phyloP scores from a whole-genome alignment of 2,113 vertebrate genomes.

The Cavia aperea region DNA sequence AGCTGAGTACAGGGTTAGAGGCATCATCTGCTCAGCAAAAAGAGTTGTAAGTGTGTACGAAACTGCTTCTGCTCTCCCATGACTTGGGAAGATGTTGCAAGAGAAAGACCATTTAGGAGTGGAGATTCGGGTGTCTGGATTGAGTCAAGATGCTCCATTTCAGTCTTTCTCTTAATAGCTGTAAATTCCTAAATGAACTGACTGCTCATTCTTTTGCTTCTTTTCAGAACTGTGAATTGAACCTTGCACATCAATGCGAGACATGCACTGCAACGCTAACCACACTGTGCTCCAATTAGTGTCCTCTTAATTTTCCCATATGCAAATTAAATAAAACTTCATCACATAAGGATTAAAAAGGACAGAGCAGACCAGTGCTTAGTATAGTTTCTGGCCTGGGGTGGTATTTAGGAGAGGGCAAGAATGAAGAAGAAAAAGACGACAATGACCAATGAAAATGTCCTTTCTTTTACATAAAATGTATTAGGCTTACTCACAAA shows the following conservation, averaged over 20 bases:
- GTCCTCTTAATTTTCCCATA: not conserved
- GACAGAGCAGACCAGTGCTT: not conserved
- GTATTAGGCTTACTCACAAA: not conserved
- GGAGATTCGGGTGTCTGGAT: not conserved
- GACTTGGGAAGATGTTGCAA: not conserved
- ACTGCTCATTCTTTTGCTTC: not conserved
- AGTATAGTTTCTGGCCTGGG: not conserved
- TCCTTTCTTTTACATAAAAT: not conserved
- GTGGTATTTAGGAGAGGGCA: not conserved
- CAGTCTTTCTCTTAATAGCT: not conserved
- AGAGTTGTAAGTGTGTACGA: not conserved
- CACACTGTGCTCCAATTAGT: not conserved
- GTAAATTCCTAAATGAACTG: not conserved
- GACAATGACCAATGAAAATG: not conserved
- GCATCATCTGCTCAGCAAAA: not conserved
- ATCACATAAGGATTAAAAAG: not conserved
- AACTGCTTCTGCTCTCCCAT: not conserved
- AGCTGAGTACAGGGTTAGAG: not conserved
- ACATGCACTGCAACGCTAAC: too few relatives aligned
- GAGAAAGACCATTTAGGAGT: not conserved
- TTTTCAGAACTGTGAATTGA: not conserved
- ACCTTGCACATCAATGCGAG: not conserved
- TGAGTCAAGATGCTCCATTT: not conserved
- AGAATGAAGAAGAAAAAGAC: not conserved
- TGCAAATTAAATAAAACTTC: not conserved